Conservation (phyloP, 1,140 invertebrate species). For the Ceratosolen solmsi region DNA sequence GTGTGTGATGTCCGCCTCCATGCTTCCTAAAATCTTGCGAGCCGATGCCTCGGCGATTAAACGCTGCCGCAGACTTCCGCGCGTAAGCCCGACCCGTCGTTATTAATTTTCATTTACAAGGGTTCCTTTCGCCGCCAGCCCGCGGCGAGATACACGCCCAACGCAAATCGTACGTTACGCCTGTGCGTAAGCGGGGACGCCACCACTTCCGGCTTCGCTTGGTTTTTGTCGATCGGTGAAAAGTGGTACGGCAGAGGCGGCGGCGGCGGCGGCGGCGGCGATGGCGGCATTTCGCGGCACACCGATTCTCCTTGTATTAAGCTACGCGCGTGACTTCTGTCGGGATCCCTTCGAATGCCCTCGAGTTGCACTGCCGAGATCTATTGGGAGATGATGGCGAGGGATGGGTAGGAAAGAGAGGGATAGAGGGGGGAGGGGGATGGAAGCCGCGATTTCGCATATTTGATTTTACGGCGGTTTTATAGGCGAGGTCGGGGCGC, state of each 20-base stretch:
- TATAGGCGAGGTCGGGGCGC: background rate
- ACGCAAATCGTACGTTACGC: background rate
- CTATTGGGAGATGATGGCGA: too few relatives aligned
- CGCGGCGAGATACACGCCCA: background rate
- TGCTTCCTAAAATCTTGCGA: too few relatives aligned
- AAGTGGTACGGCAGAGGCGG: too few relatives aligned
- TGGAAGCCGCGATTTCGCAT: background rate
- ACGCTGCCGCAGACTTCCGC: constrained; percentile 34
- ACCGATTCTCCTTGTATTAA: background rate
- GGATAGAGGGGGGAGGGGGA: too few relatives aligned
- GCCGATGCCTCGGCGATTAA: constrained; percentile 31
- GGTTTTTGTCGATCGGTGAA: too few relatives aligned
- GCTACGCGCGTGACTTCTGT: background rate
- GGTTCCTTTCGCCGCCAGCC: background rate
- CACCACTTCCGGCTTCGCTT: background rate
- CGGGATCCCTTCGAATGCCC: background rate
- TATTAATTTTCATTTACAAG: constrained; percentile 47
- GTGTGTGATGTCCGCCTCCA: too few relatives aligned
- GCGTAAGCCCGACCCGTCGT: constrained; percentile 4
- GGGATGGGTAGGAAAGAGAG: too few relatives aligned
- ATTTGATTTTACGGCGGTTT: constrained; percentile 12
- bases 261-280: too few relatives aligned
- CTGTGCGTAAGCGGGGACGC: background rate
- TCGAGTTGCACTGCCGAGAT: too few relatives aligned
- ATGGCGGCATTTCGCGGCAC: too few relatives aligned